phyloP scores from a whole-genome alignment of 2,113 vertebrate species.

The Hemicordylus capensis region DNA sequence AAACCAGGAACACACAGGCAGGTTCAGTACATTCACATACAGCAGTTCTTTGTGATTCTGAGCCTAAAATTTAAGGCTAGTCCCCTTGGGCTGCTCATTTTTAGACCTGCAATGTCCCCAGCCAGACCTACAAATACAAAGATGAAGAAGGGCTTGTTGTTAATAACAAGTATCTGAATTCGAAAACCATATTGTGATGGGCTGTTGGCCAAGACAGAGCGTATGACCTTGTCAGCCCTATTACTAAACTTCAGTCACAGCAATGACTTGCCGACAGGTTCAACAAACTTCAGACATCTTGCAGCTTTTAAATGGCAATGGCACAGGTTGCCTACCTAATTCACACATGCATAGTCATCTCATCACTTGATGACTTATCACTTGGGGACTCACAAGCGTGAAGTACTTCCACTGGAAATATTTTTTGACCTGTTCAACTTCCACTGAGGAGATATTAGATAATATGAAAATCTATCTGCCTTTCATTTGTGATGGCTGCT shows the following conservation, averaged over 20 bases:
- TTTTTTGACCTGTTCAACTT: neutral
- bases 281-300: conserved; percentile 27
- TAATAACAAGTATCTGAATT: conserved; percentile 44
- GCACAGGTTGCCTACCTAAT: neutral
- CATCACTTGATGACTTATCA: neutral
- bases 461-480: neutral
- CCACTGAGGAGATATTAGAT: neutral
- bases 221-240: conserved; percentile 47
- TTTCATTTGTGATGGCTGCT: neutral
- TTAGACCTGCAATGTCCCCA: conserved; percentile 49
- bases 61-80: neutral
- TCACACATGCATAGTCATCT: neutral
- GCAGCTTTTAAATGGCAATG: conserved; percentile 28
- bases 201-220: conserved; percentile 26
- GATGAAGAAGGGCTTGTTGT: conserved; percentile 23
- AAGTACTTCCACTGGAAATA: neutral
- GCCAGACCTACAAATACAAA: conserved; percentile 54
- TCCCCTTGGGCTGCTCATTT: conserved; percentile 45
- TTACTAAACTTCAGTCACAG: conserved; percentile 54
- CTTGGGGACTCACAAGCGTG: neutral
- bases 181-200: conserved; percentile 38
- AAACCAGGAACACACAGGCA: neutral
- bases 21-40: conserved; percentile 22
- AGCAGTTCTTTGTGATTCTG: neutral
- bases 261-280: conserved; percentile 49